These are phyloP conservation scores for Nycteola revayana DNA, from an alignment of 2,888 invertebrate genomes.

Conservation along the genomic window DNA sequence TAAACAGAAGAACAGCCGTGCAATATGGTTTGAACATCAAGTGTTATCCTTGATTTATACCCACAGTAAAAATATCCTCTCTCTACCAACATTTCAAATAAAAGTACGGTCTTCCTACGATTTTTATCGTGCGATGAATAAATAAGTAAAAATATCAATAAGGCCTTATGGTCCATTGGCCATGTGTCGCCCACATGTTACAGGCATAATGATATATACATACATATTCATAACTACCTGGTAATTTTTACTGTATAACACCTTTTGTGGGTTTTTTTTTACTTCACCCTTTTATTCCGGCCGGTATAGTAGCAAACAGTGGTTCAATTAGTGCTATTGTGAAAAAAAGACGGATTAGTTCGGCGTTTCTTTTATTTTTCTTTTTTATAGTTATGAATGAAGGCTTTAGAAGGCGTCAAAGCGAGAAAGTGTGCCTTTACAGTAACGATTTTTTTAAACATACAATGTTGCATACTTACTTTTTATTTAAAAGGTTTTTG, in stretches of 20 bases:
- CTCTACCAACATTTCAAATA: too few relatives aligned
- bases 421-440: background rate
- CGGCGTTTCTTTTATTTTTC: conserved; percentile 17
- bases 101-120: conserved; percentile 32
- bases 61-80: too few relatives aligned
- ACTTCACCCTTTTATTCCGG: conserved; percentile 52
- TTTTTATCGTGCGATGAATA: conserved; percentile 46
- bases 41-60: too few relatives aligned
- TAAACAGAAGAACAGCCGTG: too few relatives aligned
- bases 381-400: background rate
- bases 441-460: too few relatives aligned
- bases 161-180: conserved; percentile 62
- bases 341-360: conserved; percentile 44
- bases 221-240: conserved; percentile 63
- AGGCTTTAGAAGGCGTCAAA: background rate
- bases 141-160: conserved; percentile 55
- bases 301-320: conserved; percentile 58
- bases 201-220: conserved; percentile 44
- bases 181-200: conserved; percentile 68
- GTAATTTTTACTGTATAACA: conserved; percentile 58
- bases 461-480: too few relatives aligned
- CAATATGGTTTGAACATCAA: too few relatives aligned
- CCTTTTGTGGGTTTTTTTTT: conserved; percentile 62
- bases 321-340: conserved; percentile 59
- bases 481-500: too few relatives aligned